phyloP scores from a whole-genome alignment of 2,888 invertebrate genomes.

The Heliconius sara region DNA sequence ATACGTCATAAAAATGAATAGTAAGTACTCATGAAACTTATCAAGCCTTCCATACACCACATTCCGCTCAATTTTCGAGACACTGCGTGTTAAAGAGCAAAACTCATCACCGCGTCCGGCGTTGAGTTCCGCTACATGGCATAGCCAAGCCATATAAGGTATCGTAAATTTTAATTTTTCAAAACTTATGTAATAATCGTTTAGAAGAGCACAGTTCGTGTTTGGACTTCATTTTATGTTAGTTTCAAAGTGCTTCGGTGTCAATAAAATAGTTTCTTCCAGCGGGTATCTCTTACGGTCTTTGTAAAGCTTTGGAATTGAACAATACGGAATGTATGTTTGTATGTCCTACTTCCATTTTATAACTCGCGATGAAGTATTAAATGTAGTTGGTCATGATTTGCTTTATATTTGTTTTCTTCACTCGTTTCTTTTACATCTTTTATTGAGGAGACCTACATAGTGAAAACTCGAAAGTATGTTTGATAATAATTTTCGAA shows the following conservation, averaged over 20 bases:
- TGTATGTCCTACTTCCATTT: conserved; percentile 32
- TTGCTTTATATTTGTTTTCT: too few species aligned
- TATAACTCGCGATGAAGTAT: conserved; percentile 13
- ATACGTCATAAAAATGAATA: too few species aligned
- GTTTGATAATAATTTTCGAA: not conserved
- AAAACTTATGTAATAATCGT: conserved; percentile 22
- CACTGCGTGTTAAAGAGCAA: too few species aligned
- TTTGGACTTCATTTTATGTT: conserved; percentile 34
- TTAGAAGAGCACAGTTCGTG: conserved; percentile 21
- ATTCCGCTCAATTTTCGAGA: too few species aligned
- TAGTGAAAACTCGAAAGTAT: too few species aligned
- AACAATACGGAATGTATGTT: conserved; percentile 30
- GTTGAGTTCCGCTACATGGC: not conserved
- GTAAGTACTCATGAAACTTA: too few species aligned
- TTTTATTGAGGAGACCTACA: too few species aligned
- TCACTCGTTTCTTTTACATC: too few species aligned
- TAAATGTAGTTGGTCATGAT: not conserved
- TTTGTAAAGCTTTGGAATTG: conserved; percentile 32
- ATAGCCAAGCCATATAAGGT: not conserved
- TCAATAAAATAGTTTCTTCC: conserved; percentile 42
- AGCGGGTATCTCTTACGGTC: conserved; percentile 32
- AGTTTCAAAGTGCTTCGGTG: conserved; percentile 39
- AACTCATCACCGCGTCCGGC: not conserved
- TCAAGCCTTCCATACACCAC: too few species aligned
- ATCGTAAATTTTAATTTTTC: not conserved